Evolutionary conservation across 1,140 invertebrate genomes (phyloP), one percentile per base, ranked within the genome.

Genomic region (Heliconius congener): DNA sequence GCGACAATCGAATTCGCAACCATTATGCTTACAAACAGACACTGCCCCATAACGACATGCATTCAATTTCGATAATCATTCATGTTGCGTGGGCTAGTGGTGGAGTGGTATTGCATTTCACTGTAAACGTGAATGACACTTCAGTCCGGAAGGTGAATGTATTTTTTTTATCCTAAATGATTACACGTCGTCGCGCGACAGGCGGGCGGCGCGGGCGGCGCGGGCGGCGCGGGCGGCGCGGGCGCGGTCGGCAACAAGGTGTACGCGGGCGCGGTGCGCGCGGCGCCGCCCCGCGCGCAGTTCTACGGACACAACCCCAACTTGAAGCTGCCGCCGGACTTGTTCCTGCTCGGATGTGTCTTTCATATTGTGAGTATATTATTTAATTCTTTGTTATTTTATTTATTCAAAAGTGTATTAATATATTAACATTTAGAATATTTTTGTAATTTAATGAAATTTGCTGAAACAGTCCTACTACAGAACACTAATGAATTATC

Each of bases 291-390:
- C 8, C 94, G 97, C 66, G 95, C 96, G 46, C 96, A 97, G 85
- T 98, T 98, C 92, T 98, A 97, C 91, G 98, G 97, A 6, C 97
- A 98, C 91, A 98, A 98, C 94, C 97, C 97, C 9, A 98, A 97
- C 91, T 93, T 98, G 30, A 98, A 98, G 95, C 93, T 99, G 75
- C 98, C 98, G 13, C 96, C 97, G 0, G 98, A 99, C 86, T 95
- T 98, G 71, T 99, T 98, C 93, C 91, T 99, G 8, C 95, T 99
- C 3, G 99, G 98, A 11, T 99, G 99, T 92, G 97, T 99, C 18
- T 99, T 99, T 84, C 97, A 97, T 83, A 97, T 99, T 75, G 96
- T 97, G 42, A 90, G 93, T 88, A 71, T 42, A 42, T 0, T 42
- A 42, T 42, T 42, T 13, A 3, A 11, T 13, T 42, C 0, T 42